phyloP scores from a whole-genome alignment of 23 tunicate genomes.

The Corella eumyota region DNA sequence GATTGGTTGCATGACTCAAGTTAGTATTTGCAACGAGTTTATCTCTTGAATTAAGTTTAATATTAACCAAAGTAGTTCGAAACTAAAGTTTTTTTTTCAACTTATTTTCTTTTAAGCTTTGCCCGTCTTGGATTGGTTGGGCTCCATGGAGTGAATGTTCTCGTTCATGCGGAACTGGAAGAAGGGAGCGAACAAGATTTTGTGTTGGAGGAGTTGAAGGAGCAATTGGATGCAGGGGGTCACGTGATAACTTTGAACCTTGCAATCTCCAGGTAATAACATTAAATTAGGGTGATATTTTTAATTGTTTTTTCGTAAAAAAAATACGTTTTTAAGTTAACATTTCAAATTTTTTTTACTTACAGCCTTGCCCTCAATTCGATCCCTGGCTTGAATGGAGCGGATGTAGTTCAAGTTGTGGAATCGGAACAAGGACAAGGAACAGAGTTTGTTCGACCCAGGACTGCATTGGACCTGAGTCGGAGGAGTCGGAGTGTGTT shows the following conservation, averaged over 20 bases:
- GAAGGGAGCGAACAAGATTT: conserved; percentile 19
- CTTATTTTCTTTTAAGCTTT: conserved; percentile 10
- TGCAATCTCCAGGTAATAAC: too few relatives aligned
- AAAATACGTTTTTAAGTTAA: too few relatives aligned
- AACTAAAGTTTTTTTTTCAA: too few relatives aligned
- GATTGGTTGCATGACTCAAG: conserved; percentile 13
- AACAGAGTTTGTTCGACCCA: conserved; percentile 48
- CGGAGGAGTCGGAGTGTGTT: conserved; percentile 9
- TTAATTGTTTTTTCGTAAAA: too few relatives aligned
- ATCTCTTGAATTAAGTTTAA: too few relatives aligned
- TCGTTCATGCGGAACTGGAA: conserved; percentile 62
- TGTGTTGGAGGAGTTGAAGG: conserved; percentile 76
- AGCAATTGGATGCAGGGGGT: conserved; percentile 37
- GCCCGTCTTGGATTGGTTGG: conserved; percentile 69
- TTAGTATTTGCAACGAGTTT: too few relatives aligned
- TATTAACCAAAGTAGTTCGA: too few relatives aligned
- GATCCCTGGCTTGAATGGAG: conserved; percentile 56
- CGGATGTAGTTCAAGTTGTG: conserved; percentile 44
- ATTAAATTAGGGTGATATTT: too few relatives aligned
- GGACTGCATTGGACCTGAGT: conserved; percentile 15
- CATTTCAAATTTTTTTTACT: too few relatives aligned
- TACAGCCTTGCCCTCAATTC: conserved; percentile 69
- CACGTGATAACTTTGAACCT: conserved; percentile 6
- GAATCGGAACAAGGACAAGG: conserved; percentile 36
- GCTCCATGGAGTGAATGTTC: conserved; percentile 34